Evolutionary conservation across 2,888 invertebrate genomes (phyloP), one percentile per base, ranked within the genome.

Genomic region (Marronus borbonicus): DNA sequence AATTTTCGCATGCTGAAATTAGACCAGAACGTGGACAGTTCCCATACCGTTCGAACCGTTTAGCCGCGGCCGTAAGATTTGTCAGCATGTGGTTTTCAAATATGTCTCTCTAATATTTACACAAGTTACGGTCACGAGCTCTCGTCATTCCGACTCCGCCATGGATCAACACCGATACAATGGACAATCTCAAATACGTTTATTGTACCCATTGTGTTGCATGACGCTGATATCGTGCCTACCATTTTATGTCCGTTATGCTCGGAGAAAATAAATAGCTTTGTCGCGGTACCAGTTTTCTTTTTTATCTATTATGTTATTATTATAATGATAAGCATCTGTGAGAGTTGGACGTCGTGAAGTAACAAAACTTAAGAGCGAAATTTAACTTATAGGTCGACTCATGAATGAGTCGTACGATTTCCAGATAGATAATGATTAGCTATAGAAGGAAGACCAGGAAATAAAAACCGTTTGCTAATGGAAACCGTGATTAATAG

Each of bases 41-140:
- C 75, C 49, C 60, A 49, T 68, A 55, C 36, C 28, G 60, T 55
- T 28, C 20, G 20, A 17, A 58, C 20, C 44, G 50, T 24, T 55
- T 65, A 76, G 70, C 80, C 79, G 80, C 77, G 81, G 72, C 79
- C 72, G 69, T 55, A 77, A 81, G 80, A 82, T 82, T 82, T 82
- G 82, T 82, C 82, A 80, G 80, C 81, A 72, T 80, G 80, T 76
- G 81, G 77, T 81, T 80, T 81, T 79, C 80, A 80, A 80, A 81
- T 79, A 78, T 82, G 81, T 81, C 76, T 78, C 68, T 82, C 78
- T 81, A 82, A 81, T 82, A 81, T 81, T 82, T 80, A 80, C 80
- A 80, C 79, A 78, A 78, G 77, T 77, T 78, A 60, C 78, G 76
- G 79, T 82, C 80, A 81, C 81, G 80, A 80, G 77, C 72, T 58